Evolutionary conservation across 2,113 vertebrate genomes (phyloP).

Genomic region (Clarias batrachus): DNA sequence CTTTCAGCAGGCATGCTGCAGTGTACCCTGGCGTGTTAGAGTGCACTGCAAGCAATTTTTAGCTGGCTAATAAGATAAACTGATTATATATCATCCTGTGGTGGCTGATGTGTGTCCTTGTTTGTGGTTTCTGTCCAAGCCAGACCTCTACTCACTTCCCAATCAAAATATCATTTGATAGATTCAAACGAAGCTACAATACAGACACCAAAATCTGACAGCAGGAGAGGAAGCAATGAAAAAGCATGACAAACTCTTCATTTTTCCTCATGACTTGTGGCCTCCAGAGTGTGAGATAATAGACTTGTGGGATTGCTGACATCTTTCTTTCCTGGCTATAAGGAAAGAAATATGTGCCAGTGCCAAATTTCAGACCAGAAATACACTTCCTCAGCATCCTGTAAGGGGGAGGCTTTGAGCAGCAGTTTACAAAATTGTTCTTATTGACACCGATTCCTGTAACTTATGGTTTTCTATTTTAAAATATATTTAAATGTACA

Average conservation of each 20-base stretch:
- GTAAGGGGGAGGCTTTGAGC: not conserved
- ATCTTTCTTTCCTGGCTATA: constrained; percentile 43
- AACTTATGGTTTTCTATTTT: not conserved
- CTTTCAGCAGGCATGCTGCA: not conserved
- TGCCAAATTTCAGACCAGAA: constrained; percentile 34
- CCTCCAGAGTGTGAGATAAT: constrained; percentile 35
- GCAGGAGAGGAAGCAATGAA: constrained; percentile 15
- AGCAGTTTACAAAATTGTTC: not conserved
- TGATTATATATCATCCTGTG: constrained; percentile 23
- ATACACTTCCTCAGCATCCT: constrained; percentile 9
- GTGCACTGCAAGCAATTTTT: constrained; percentile 20
- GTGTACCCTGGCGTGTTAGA: constrained; percentile 1
- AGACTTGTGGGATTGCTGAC: constrained; percentile 33
- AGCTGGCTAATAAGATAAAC: constrained; percentile 37
- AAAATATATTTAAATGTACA: not conserved
- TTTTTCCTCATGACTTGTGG: constrained; percentile 36
- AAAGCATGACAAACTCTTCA: constrained; percentile 37
- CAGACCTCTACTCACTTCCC: not conserved
- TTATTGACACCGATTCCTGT: not conserved
- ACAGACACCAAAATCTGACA: constrained; percentile 34
- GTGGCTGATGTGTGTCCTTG: constrained; percentile 13
- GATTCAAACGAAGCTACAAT: constrained; percentile 19
- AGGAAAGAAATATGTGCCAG: constrained; percentile 9
- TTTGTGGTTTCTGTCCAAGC: constrained; percentile 18
- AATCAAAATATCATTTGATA: constrained; percentile 18